Evolutionary conservation across 2,888 invertebrate genomes (phyloP), one percentile per base, ranked within the genome.

Genomic region (Linyphia triangularis): DNA sequence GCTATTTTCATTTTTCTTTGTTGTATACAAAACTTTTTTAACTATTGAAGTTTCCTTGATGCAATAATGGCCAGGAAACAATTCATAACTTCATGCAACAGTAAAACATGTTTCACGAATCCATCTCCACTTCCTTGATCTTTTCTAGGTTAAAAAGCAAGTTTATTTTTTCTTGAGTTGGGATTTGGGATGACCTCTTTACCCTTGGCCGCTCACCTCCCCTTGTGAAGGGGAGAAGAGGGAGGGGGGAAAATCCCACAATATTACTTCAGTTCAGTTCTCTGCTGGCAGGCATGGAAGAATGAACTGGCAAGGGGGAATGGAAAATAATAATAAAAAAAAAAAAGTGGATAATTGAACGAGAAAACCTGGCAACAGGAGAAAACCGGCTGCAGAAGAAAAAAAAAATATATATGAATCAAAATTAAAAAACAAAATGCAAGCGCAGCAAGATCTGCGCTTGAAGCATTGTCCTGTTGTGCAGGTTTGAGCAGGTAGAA

Each of bases 171-270:
- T 51, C 51, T 51, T 51, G n/a, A 9, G 13, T 51, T 16, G 13
- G 9, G 13, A n/a, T 51, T 51, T 51, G 59, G 26, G 57, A 65
- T 75, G 86, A 86, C 86, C 86, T 75, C 72, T 86, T 81, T 86
- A 86, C 86, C 86, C 86, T 86, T 86, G 81, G 81, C 51, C 65
- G 81, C 86, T 86, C 57, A 79, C 79, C 86, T 86, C 72, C 30
- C n/a, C 51, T n/a, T 13, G 51, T 51, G n/a, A n/a, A 22, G 26
- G 30, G 30, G 26, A 28, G 26, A 61, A 63, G 22, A 59, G 5
- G 51, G 69, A 24, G 40, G 24, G 28, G 6, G 43, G 77, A 77
- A 85, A 37, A 84, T n/a, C n/a, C n/a, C n/a, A n/a, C 61, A 63
- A 70, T 61, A 82, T 82, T 82, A 82, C 22, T 78, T 70, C 57